Evolutionary conservation across 2,797 vertebrate genomes (phyloP).

Genomic region (Sylvilagus floridanus): DNA sequence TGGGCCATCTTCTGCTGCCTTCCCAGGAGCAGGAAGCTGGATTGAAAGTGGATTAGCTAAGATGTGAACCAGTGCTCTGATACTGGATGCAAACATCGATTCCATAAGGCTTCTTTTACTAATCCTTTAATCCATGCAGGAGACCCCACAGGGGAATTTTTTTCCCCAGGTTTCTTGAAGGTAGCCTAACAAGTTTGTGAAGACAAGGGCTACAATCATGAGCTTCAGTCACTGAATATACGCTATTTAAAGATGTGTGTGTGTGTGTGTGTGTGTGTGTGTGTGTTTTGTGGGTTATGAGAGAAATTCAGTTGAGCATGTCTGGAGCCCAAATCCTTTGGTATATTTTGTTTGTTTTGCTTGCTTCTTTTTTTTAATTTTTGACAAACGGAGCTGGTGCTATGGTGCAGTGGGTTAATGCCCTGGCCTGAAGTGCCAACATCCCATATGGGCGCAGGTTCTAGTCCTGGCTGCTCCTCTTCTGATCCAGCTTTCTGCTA

Average conservation of each 20-base stretch:
- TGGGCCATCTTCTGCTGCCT: too few species aligned
- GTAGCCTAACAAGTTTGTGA: background rate
- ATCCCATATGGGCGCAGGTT: too few species aligned
- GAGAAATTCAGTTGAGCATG: background rate
- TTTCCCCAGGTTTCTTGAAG: background rate
- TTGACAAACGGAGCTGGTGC: background rate
- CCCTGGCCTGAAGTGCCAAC: too few species aligned
- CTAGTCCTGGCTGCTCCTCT: too few species aligned
- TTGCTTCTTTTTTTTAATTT: background rate
- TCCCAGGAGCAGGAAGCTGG: too few species aligned
- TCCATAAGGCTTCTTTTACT: background rate
- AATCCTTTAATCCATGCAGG: background rate
- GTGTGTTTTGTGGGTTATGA: background rate
- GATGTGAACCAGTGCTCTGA: too few species aligned
- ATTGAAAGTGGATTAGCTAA: too few species aligned
- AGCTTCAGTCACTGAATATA: background rate
- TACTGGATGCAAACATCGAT: too few species aligned
- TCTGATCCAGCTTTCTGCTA: too few species aligned
- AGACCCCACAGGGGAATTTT: accelerated
- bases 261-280: background rate
- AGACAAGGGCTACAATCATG: background rate
- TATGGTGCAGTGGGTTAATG: too few species aligned
- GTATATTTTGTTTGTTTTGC: background rate
- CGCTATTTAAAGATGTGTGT: background rate
- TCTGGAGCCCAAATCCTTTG: background rate